Conservation (phyloP, 2,888 invertebrate genomes). For the Marasmarcha lunaedactyla region DNA sequence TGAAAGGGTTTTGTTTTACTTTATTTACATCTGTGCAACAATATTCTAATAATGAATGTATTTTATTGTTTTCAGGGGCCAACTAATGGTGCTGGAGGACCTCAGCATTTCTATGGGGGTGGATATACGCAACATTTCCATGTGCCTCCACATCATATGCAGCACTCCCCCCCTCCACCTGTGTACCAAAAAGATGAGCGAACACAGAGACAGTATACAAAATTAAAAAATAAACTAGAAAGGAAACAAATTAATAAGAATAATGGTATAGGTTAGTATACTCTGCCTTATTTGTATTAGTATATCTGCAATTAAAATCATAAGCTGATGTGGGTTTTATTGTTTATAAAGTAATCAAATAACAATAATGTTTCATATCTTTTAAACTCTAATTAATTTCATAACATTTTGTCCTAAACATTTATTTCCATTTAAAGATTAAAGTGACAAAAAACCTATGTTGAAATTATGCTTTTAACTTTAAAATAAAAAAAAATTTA, state of each 20-base stretch:
- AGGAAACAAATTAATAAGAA: slow-evolving; percentile 70
- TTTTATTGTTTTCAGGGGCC: slow-evolving; percentile 69
- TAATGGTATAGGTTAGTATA: slow-evolving; percentile 66
- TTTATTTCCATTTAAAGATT: no score
- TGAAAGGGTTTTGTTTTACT: no score
- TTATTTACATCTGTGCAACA: no score
- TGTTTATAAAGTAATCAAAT: no score
- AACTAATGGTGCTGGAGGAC: slow-evolving; percentile 76
- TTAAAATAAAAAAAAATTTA: no score
- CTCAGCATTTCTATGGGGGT: slow-evolving; percentile 76
- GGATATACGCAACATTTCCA: slow-evolving; percentile 70
- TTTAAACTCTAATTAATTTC: no score
- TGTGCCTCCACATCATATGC: slow-evolving; percentile 71
- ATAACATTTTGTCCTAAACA: no score
- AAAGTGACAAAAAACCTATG: no score
- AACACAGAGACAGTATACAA: slow-evolving; percentile 81
- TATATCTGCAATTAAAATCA: neutral
- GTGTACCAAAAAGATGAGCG: slow-evolving; percentile 82
- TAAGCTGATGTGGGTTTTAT: neutral
- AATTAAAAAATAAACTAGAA: slow-evolving; percentile 81
- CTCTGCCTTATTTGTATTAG: slow-evolving; percentile 1
- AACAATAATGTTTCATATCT: no score
- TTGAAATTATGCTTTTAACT: no score
- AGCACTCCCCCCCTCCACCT: slow-evolving; percentile 75
- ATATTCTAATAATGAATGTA: no score